Conservation (phyloP, 1,140 invertebrate genomes). For the Triops cancriformis region DNA sequence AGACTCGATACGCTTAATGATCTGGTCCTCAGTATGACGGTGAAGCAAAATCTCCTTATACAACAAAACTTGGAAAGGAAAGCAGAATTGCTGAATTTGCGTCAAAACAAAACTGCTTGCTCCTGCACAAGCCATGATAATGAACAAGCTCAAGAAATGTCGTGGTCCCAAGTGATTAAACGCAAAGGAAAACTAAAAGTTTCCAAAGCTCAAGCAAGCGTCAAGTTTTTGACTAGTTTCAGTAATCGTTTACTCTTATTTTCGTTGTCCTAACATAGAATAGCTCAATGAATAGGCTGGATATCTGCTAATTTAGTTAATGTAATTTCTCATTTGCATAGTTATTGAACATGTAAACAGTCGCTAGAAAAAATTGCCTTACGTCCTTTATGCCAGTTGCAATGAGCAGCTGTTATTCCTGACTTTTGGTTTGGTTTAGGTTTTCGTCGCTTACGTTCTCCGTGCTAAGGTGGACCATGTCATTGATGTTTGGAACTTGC, state of each 20-base stretch:
- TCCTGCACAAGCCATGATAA: not conserved
- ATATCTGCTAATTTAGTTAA: no score
- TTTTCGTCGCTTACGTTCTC: not conserved
- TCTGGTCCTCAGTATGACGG: not conserved
- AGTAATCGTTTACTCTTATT: no score
- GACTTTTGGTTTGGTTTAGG: not conserved
- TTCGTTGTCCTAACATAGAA: no score
- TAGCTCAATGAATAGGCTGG: no score
- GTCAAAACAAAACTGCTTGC: not conserved
- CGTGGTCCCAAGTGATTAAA: not conserved
- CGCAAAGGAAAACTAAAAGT: not conserved
- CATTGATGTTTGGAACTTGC: not conserved
- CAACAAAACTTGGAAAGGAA: not conserved
- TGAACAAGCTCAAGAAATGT: not conserved
- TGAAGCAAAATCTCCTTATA: not conserved
- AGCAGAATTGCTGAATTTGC: not conserved
- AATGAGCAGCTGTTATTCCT: not conserved
- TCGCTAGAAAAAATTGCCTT: no score
- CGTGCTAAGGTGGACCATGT: constrained; percentile 3
- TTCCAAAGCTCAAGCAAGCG: not conserved
- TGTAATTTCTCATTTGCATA: no score
- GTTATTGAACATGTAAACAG: no score
- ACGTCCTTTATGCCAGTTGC: no score
- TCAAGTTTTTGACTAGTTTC: no score
- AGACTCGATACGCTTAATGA: not conserved